These are phyloP conservation scores for Molossus alvarezi DNA, from an alignment of 2,797 vertebrate species.

Conservation along the genomic window DNA sequence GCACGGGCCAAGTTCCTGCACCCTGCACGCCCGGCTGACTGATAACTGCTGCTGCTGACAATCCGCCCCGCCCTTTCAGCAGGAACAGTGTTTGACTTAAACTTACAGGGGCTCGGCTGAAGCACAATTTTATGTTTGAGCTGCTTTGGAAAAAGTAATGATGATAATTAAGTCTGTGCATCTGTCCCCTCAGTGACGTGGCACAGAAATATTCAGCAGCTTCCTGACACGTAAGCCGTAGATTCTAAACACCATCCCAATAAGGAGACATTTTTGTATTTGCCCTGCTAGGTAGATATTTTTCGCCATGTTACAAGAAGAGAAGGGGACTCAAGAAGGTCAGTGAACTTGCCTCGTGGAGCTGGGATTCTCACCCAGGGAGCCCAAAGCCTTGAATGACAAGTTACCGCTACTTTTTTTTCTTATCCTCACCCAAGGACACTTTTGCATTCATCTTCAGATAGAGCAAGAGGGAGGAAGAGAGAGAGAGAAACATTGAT, in stretches of 20 bases:
- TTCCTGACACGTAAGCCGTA: not conserved
- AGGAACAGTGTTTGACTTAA: not conserved
- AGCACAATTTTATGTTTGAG: not conserved
- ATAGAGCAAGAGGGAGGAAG: too few species aligned
- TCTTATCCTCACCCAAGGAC: too few species aligned
- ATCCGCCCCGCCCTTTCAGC: not conserved
- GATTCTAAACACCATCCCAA: not conserved
- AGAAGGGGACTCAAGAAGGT: not conserved
- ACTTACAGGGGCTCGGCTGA: not conserved
- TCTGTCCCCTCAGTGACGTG: not conserved
- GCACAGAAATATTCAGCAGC: not conserved
- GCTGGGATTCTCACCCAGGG: not conserved
- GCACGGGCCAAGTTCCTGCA: not conserved
- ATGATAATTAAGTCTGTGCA: not conserved
- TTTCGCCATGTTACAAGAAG: not conserved
- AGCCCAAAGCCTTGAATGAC: not conserved
- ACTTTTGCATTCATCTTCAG: too few species aligned
- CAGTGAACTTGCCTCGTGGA: not conserved
- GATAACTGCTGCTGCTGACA: not conserved
- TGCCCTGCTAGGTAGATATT: not conserved
- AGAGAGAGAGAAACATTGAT: too few species aligned
- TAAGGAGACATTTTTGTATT: not conserved
- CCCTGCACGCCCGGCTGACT: not conserved
- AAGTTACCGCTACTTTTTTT: not conserved
- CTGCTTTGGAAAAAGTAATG: constrained; percentile 19